These are phyloP conservation scores for Oceanodroma tethys DNA, from an alignment of 2,113 vertebrate species.

Conservation along the genomic window DNA sequence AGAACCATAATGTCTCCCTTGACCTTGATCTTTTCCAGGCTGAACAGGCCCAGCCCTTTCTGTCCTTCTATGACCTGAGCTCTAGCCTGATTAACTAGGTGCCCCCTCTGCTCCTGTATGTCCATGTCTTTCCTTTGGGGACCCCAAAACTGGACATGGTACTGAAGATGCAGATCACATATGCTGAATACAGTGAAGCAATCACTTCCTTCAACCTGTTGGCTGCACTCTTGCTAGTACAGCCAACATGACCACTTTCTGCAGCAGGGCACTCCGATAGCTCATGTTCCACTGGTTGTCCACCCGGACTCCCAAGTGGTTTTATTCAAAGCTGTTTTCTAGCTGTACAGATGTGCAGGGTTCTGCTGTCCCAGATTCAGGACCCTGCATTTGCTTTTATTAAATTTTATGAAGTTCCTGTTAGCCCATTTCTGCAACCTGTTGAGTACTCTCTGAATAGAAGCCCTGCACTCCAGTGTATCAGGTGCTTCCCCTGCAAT, in stretches of 20 bases:
- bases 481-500: not conserved
- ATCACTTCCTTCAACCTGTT: not conserved
- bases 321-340: not conserved
- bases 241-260: not conserved
- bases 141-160: not conserved
- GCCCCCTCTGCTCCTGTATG: rapidly evolving
- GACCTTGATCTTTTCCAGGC: not conserved
- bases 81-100: not conserved
- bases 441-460: not conserved
- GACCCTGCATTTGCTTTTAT: not conserved
- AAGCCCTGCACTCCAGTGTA: not conserved
- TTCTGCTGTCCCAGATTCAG: not conserved
- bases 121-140: not conserved
- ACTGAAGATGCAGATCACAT: not conserved
- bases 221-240: not conserved
- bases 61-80: not conserved
- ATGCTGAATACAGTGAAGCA: not conserved
- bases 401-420: not conserved
- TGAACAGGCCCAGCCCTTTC: not conserved
- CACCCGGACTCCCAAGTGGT: not conserved
- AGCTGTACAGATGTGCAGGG: not conserved
- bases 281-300: not conserved
- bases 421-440: not conserved
- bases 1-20: not conserved
- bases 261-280: not conserved